Conservation (phyloP, 2,797 vertebrate species). For the Acanthiza pusilla region DNA sequence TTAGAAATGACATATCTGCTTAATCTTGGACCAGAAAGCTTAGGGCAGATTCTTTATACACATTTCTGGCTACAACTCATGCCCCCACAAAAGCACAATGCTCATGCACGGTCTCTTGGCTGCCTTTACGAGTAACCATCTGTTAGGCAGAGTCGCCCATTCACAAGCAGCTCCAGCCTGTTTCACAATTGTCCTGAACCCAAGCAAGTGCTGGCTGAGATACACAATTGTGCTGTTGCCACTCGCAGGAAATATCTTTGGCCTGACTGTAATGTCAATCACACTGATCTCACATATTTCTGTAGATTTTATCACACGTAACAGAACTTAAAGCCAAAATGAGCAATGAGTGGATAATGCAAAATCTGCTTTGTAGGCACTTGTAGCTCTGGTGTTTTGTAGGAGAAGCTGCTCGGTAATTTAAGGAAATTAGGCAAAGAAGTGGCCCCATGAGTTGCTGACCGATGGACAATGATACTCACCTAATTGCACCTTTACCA, state of each 20-base stretch:
- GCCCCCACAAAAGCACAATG: not conserved
- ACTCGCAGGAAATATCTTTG: constrained; percentile 40
- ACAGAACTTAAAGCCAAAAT: not conserved
- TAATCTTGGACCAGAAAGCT: constrained; percentile 48
- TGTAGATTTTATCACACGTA: constrained; percentile 38
- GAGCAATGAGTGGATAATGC: not conserved
- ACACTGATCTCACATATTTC: not conserved
- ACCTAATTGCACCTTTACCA: not conserved
- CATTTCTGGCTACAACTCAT: constrained; percentile 29
- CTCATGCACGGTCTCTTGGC: constrained; percentile 3
- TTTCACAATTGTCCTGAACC: constrained; percentile 1
- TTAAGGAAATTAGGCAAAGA: not conserved
- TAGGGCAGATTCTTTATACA: constrained; percentile 34
- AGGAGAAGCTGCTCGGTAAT: not conserved
- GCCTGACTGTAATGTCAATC: not conserved
- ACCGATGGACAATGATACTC: rapidly evolving
- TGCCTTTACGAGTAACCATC: constrained; percentile 30
- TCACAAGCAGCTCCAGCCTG: constrained; percentile 1
- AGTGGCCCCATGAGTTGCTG: not conserved
- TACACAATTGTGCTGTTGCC: not conserved
- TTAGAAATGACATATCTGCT: constrained; percentile 54
- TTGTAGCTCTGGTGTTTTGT: not conserved
- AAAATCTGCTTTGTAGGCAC: not conserved
- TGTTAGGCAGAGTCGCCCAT: constrained; percentile 5
- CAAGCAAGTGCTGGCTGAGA: not conserved